These are phyloP conservation scores for Ectemnius lituratus DNA, from an alignment of 2,888 invertebrate species.

Conservation along the genomic window DNA sequence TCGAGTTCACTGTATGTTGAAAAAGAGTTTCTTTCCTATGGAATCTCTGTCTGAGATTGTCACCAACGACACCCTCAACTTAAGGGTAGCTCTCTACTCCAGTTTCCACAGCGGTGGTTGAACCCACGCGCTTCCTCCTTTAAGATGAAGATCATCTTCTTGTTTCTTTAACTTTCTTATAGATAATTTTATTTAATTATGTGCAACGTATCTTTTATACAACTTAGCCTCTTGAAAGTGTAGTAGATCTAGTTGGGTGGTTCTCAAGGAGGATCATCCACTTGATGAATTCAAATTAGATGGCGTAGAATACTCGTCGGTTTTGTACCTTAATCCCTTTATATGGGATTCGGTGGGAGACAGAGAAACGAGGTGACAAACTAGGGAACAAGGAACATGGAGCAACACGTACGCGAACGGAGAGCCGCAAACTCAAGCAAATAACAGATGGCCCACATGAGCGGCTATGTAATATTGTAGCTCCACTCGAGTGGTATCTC, in stretches of 20 bases:
- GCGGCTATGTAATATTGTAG: constrained; percentile 58
- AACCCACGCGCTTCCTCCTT: constrained; percentile 13
- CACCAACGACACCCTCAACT: neutral
- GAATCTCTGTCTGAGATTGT: constrained; percentile 5
- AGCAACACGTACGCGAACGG: neutral
- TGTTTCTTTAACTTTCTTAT: no score
- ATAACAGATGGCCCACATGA: constrained; percentile 54
- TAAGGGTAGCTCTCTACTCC: constrained; percentile 23
- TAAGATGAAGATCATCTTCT: constrained; percentile 32
- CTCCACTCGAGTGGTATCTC: constrained; percentile 61
- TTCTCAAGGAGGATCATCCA: neutral
- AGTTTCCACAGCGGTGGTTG: constrained; percentile 39
- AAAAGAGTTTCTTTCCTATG: constrained; percentile 17
- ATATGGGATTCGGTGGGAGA: constrained; percentile 31
- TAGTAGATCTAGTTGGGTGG: no score
- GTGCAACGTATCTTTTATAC: no score
- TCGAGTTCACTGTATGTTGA: neutral
- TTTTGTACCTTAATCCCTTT: constrained; percentile 8
- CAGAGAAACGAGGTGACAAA: no score
- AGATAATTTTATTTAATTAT: no score
- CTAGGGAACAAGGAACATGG: no score
- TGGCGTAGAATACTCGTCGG: no score
- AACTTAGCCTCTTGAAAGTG: no score
- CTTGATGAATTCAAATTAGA: constrained; percentile 1
- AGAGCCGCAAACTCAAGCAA: constrained; percentile 20